Base-by-base conservation (phyloP, 2,113 vertebrate genomes). In the Gnathonemus echidnorhynchus region DNA sequence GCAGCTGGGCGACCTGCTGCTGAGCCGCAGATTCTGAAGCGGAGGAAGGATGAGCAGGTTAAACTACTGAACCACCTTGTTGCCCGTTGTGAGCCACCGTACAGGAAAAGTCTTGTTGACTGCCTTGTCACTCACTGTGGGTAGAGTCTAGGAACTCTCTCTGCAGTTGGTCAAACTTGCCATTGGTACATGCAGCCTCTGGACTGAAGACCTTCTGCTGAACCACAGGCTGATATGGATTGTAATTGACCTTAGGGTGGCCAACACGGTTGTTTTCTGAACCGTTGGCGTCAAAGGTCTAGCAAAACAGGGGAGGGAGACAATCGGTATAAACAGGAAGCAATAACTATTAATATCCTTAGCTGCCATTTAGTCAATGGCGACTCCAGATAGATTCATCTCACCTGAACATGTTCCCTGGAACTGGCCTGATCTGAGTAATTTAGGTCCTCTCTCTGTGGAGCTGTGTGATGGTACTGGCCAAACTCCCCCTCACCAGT, bases 1-100 rank as follows among this genome's bases (percentile, higher is more conserved):
- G 96, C 91, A 99, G 94, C 89, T 99, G 98, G 83, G 97, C 95
- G 90, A 97, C 94, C 90, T 98, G 96, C 92, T 98, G 97, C 42
- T 94, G 96, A 85, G 97, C 97, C 91, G 95, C 90, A 91, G 96
- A 96, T 95, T 95, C 98, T 99, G 90, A 92, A 62, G 9, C 17
- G 8, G 15, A 46, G 50, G 5, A 66, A 46, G 10, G 87, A 46
- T 21, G 15, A 93, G 93, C 83, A 49, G 62, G 90, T 15, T 87
- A 91, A 9, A 91, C 70, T 77, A 74, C 84, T 1, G 9, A 62
- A 35, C 5, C 88, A 88, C 52, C 35, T 53, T 87, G 7, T 21
- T 39, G 49, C 10, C 49, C 50, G 1, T 50, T 87, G 86, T 87
- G 9, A 88, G 35, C 9, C 27, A 31, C 48, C 8, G 0, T 21